phyloP scores from a whole-genome alignment of 1,140 invertebrate species.

The Kradibia gibbosae region DNA sequence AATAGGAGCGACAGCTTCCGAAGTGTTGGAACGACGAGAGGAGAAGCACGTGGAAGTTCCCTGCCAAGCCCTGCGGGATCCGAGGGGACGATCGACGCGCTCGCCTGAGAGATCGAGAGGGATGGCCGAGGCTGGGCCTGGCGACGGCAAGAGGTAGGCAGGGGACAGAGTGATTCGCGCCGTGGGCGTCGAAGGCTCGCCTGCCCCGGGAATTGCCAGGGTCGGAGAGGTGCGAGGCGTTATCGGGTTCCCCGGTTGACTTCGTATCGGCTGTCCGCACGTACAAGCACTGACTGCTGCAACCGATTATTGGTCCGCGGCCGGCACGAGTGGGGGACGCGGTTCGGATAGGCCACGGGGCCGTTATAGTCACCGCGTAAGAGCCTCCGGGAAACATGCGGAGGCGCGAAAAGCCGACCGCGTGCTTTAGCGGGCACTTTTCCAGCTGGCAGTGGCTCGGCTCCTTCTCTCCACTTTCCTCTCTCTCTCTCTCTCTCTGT shows the following conservation, averaged over 20 bases:
- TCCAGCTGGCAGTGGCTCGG: neutral
- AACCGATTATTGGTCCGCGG: neutral
- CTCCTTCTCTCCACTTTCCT: too few relatives aligned
- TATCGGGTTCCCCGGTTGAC: neutral
- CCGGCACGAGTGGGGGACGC: neutral
- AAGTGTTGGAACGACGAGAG: too few relatives aligned
- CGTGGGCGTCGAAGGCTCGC: neutral
- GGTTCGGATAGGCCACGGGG: neutral
- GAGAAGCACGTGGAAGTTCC: too few relatives aligned
- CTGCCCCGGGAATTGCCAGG: neutral
- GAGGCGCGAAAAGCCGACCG: constrained; percentile 8
- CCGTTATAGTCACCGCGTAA: neutral
- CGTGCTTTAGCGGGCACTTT: constrained; percentile 11
- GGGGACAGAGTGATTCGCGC: neutral
- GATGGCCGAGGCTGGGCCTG: too few relatives aligned
- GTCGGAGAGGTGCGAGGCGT: neutral
- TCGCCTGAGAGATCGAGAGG: neutral
- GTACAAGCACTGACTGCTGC: neutral
- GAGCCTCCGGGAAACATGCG: neutral
- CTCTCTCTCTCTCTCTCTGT: neutral
- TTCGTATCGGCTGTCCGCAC: neutral
- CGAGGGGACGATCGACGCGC: neutral
- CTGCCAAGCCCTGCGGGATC: too few relatives aligned
- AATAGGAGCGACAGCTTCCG: too few relatives aligned
- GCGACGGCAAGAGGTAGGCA: too few relatives aligned